Evolutionary conservation across 1,140 invertebrate genomes (phyloP).

Genomic region (Drosophila littoralis): DNA sequence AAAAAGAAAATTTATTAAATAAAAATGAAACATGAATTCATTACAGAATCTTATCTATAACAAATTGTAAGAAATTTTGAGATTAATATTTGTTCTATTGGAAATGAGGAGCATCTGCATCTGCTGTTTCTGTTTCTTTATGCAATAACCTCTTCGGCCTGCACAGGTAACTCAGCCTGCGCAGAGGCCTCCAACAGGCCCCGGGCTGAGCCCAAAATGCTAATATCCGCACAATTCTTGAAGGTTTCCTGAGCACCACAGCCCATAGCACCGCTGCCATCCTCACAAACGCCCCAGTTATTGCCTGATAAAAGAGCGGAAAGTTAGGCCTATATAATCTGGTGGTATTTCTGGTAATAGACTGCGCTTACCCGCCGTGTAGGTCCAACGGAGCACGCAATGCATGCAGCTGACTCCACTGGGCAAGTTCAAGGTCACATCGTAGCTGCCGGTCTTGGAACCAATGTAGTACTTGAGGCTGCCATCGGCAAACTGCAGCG

Average conservation of each 20-base stretch:
- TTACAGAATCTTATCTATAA: slow-evolving; percentile 23
- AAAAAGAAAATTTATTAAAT: slow-evolving; percentile 48
- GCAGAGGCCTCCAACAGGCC: slow-evolving; percentile 8
- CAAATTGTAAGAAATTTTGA: slow-evolving; percentile 6
- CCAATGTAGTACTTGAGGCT: slow-evolving; percentile 39
- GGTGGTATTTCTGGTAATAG: too few relatives aligned
- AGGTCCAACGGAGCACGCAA: slow-evolving; percentile 81
- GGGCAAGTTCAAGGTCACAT: slow-evolving; percentile 39
- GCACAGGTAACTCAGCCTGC: slow-evolving; percentile 48
- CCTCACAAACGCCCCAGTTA: slow-evolving; percentile 85
- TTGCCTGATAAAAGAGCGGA: slow-evolving; percentile 42
- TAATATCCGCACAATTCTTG: slow-evolving; percentile 88
- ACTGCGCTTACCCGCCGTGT: slow-evolving; percentile 75
- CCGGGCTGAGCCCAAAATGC: slow-evolving; percentile 82
- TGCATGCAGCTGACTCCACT: slow-evolving; percentile 84
- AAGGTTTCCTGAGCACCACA: slow-evolving; percentile 89
- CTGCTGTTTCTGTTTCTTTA: background rate
- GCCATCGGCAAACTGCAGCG: slow-evolving; percentile 65
- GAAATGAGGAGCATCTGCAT: background rate
- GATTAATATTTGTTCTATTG: slow-evolving; percentile 29
- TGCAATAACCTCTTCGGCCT: slow-evolving; percentile 11
- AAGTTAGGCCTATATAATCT: too few relatives aligned
- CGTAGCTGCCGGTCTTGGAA: slow-evolving; percentile 38
- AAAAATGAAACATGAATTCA: slow-evolving; percentile 64
- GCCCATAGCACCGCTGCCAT: slow-evolving; percentile 84